Percentiles rank a stretch among this genome's conserved stretches.
Evolutionary conservation across 1,140 invertebrate species (phyloP).

Genomic region (Drosophila kepulauana): DNA sequence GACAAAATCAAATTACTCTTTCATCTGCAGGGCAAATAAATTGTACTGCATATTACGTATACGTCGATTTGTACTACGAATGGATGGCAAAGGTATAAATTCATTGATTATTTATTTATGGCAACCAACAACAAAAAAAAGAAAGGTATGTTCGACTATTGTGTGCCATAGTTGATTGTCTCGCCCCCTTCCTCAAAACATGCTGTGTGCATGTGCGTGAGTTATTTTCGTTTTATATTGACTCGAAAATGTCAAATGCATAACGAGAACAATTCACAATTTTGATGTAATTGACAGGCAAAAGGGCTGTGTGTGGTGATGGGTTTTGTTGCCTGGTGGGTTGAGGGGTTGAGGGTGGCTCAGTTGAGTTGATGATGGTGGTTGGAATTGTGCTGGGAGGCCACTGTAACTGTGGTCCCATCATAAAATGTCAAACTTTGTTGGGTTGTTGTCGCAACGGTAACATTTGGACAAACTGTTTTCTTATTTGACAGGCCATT

Average conservation of each 20-base stretch:
- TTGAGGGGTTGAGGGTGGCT: neutral
- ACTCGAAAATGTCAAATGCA: slow-evolving; percentile 81
- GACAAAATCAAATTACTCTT: slow-evolving; percentile 77
- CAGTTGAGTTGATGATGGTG: neutral
- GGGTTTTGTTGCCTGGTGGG: slow-evolving; percentile 2
- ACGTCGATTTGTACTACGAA: slow-evolving; percentile 41
- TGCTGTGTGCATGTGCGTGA: slow-evolving; percentile 38
- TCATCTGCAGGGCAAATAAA: slow-evolving; percentile 69
- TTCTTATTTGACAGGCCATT: slow-evolving; percentile 82
- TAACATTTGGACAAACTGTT: slow-evolving; percentile 81
- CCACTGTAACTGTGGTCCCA: slow-evolving; percentile 40
- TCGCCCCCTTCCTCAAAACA: slow-evolving; percentile 3
- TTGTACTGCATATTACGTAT: slow-evolving; percentile 63
- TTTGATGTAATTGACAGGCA: slow-evolving; percentile 81
- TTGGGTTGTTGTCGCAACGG: slow-evolving; percentile 65
- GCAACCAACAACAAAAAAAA: slow-evolving; percentile 46
- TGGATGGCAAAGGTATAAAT: slow-evolving; percentile 61
- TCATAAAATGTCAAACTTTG: slow-evolving; percentile 80
- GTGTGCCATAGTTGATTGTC: slow-evolving; percentile 71
- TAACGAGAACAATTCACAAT: slow-evolving; percentile 79
- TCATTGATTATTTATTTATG: slow-evolving; percentile 83
- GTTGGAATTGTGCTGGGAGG: slow-evolving; percentile 7
- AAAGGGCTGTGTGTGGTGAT: slow-evolving; percentile 23
- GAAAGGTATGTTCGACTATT: slow-evolving; percentile 51
- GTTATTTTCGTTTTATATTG: slow-evolving; percentile 80